Evolutionary conservation across 2,888 invertebrate genomes (phyloP), one percentile per base, ranked within the genome.

Genomic region (Mythimna ferrago): DNA sequence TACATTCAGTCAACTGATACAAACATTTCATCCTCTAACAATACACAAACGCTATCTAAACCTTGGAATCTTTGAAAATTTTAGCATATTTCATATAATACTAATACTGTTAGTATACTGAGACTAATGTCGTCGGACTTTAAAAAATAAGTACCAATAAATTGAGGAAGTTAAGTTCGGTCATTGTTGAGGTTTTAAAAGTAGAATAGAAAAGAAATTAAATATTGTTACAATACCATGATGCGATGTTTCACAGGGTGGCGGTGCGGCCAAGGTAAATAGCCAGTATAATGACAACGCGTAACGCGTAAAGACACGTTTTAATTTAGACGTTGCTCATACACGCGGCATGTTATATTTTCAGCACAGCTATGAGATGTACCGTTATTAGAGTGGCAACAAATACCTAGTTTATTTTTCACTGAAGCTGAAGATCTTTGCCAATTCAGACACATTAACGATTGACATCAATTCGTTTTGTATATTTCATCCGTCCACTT

Each of bases 191-290:
- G 56, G 53, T 38, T 65, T 7, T 64, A 66, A 62, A 73, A 68
- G 67, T 85, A 84, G 83, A 77, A 75, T 85, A 84, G 73, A 76
- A 71, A 70, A 35, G 64, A 71, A 72, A 81, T 69, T 83, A 78
- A 78, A 82, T 84, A 77, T 77, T 69, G 86, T 89, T 88, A 89
- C 86, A 88, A 89, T 86, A 89, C 87, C 88, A 83, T 89, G 84
- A 90, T 92, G 87, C 89, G 84, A 86, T 86, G 80, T 87, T 94
- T 91, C 95, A 92, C 96, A 96, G 96, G 96, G 96, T 88, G 94
- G 95, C 87, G 95, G 92, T 86, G 94, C 94, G 88, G 93, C 92
- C 89, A 96, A 96, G 96, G 96, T 96, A 96, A 96, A 89, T 91
- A 89, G 85, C 81, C 78, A 80, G 85, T 85, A 86, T 83, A 86